phyloP scores from a whole-genome alignment of 1,140 invertebrate genomes.

The Ooceraea biroi region DNA sequence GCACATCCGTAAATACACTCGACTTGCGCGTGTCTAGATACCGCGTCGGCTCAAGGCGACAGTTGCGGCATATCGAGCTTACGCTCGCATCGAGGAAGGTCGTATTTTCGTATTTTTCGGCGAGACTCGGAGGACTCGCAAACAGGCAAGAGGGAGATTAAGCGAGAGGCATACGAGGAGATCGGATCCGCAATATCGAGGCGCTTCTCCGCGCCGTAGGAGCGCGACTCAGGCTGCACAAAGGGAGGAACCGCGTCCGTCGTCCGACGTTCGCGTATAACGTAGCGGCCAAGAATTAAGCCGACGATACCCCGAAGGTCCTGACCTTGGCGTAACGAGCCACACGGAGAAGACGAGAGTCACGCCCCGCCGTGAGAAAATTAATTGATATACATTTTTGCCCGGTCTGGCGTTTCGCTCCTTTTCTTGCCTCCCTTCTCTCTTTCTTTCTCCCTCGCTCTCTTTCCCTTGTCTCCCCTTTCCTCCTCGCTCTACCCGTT shows the following conservation, averaged over 20 bases:
- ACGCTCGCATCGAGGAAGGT: slow-evolving; percentile 23
- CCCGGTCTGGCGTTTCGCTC: neutral
- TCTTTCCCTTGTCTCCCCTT: neutral
- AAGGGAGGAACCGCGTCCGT: slow-evolving; percentile 3
- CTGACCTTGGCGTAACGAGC: slow-evolving; percentile 70
- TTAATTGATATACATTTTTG: slow-evolving; percentile 76
- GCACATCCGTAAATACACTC: slow-evolving; percentile 9
- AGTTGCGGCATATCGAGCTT: neutral
- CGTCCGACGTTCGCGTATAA: slow-evolving; percentile 33
- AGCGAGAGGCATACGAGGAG: neutral
- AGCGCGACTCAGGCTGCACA: slow-evolving; percentile 42
- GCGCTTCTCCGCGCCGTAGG: neutral
- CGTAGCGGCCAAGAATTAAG: slow-evolving; percentile 61
- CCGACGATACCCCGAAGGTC: slow-evolving; percentile 64
- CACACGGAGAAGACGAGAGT: slow-evolving; percentile 62
- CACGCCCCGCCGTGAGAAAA: slow-evolving; percentile 74
- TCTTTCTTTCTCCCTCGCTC: slow-evolving; percentile 19
- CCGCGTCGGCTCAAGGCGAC: neutral
- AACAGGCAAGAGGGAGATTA: neutral
- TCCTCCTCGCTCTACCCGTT: neutral
- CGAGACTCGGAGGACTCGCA: slow-evolving; percentile 10
- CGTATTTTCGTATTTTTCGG: neutral
- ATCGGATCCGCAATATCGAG: neutral
- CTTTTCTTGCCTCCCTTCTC: neutral
- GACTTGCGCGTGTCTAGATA: neutral